phyloP scores from a whole-genome alignment of 2,113 vertebrate genomes.

The Okapia johnstoni region DNA sequence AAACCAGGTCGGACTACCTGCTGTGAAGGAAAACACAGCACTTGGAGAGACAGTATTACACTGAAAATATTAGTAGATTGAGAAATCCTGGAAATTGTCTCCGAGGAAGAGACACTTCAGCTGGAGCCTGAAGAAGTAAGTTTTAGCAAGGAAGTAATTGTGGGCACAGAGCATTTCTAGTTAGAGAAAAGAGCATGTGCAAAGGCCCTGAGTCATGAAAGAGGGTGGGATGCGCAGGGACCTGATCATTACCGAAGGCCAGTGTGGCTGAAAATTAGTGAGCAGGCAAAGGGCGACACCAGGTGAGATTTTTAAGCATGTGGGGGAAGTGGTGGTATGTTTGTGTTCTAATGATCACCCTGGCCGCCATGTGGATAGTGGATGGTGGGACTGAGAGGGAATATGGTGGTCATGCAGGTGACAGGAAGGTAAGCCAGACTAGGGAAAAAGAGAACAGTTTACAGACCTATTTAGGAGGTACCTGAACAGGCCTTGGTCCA shows the following conservation, averaged over 20 bases:
- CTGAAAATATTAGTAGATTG: neutral
- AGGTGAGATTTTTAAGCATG: neutral
- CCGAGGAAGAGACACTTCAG: neutral
- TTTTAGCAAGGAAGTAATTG: neutral
- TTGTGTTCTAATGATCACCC: neutral
- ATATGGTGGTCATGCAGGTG: neutral
- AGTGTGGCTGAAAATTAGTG: neutral
- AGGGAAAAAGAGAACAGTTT: neutral
- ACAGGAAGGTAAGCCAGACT: neutral
- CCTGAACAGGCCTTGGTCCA: neutral
- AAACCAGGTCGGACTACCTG: neutral
- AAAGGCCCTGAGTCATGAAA: neutral
- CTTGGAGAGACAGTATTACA: neutral
- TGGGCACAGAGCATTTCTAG: neutral
- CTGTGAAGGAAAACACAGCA: neutral
- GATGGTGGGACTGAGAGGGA: neutral
- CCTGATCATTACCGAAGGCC: neutral
- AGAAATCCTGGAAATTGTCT: neutral
- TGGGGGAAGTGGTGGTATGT: neutral
- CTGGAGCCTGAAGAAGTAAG: neutral
- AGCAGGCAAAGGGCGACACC: neutral
- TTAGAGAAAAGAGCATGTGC: neutral
- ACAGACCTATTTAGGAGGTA: neutral
- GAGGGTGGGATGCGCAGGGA: neutral
- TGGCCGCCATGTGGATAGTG: neutral